A percentile compares a stretch with the other conserved stretches of the same genome.
phyloP scores from a whole-genome alignment of 2,888 invertebrate genomes.

The Disparrhopalites patrizii region DNA sequence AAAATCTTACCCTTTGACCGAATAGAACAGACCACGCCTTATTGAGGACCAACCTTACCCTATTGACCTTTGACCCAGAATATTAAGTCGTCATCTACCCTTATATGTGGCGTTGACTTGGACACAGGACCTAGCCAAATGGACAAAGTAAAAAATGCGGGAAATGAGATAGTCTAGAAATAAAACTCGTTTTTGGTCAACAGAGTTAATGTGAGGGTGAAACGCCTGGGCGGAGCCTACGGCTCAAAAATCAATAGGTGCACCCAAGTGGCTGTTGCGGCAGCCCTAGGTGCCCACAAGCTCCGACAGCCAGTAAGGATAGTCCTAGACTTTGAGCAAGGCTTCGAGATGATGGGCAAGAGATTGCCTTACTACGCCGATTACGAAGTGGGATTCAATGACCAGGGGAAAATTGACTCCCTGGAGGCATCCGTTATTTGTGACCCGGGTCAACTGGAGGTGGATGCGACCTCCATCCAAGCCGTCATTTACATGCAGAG shows the following conservation, averaged over 20 bases:
- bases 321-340: slow-evolving; percentile 66
- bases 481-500: slow-evolving; percentile 54
- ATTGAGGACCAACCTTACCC: no score
- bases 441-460: slow-evolving; percentile 55
- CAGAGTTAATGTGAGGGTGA: slow-evolving; percentile 67
- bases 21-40: no score
- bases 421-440: slow-evolving; percentile 56
- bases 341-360: slow-evolving; percentile 68
- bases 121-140: no score
- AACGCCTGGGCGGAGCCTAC: slow-evolving; percentile 75
- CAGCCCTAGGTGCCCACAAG: slow-evolving; percentile 65
- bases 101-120: no score
- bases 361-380: slow-evolving; percentile 60
- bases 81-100: no score
- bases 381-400: slow-evolving; percentile 59
- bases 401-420: slow-evolving; percentile 63
- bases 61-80: no score
- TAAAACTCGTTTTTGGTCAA: neutral
- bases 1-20: no score
- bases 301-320: slow-evolving; percentile 67
- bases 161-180: no score
- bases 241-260: slow-evolving; percentile 71
- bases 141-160: no score
- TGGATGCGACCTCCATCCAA: slow-evolving; percentile 56
- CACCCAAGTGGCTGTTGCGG: slow-evolving; percentile 60